Evolutionary conservation across 1,140 invertebrate species (phyloP), one percentile per base, ranked within the genome.

Genomic region (Ostrea denselamellosa): DNA sequence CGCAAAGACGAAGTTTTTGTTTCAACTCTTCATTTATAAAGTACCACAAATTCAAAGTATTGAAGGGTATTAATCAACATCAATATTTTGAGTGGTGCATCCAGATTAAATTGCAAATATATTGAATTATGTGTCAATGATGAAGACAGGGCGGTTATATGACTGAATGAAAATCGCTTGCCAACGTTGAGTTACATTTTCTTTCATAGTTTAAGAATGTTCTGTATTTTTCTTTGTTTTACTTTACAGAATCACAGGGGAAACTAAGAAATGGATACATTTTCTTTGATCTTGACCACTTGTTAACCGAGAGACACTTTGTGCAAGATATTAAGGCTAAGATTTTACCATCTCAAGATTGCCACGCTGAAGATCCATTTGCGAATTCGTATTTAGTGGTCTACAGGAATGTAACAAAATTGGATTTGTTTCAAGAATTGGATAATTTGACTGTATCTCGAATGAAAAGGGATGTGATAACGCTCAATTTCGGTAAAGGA

Each of bases 271-370:
- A 77, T 34, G 25, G 68, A 1, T 77, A 28, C 28, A 25, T 34
- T 77, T 28, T 77, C 68, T 77, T 77, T 77, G 68, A 77, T 14
- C 28, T 77, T 77, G 68, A 77, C 28, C 8, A 34, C 17, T 25
- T 77, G 22, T 77, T 77, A 77, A 9, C 25, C 2, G 14, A 28
- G 17, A 25, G 14, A 34, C 68, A 34, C 17, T 77, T 9, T 14
- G 14, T 4, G 25, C 8, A 77, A 77, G 14, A 28, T 4, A 77
- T 28, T 34, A 34, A 34, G 12, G 28, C 28, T 77, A 25, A 34
- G 28, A 14, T 77, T 25, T 77, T 77, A 34, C 68, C 68, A 77
- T 77, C 68, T 17, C 68, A 10, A 7, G 14, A 8, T 34, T 77
- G 68, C 25, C 68, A 25, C 8, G 2, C 28, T 9, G 4, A 77